Base-by-base conservation (phyloP, 2,797 vertebrate species). In the Pelobates cultripes region DNA sequence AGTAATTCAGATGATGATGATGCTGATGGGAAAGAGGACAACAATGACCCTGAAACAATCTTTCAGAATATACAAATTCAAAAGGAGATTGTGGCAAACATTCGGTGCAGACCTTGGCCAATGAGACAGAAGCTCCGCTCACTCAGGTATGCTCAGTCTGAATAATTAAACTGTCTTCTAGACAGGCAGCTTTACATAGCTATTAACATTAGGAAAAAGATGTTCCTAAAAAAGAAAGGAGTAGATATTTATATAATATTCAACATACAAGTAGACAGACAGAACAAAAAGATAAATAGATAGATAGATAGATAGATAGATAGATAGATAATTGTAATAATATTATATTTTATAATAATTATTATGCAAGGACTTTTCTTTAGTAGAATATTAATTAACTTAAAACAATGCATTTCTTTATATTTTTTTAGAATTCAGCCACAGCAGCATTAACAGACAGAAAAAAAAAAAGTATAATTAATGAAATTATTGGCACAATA, bases 11-110 rank as follows among this genome's bases (percentile, higher is more conserved):
- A 97, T 0, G 91, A 92, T 28, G 96, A 96, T 1, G 94, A 95
- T 43, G 90, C 91, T 0, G 95, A 94, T 44, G 96, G 95, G 71
- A 89, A 93, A 3, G 91, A 92, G 73, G 96, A 97, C 80, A 96
- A 93, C 88, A 96, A 93, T 0, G 96, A 99, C 85, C 97, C 97
- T 0, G 97, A 99, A 87, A 95, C 96, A 81, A 94, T 99, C 90
- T 99, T 99, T 85, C 98, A 99, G 93, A 99, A 97, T 85, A 98
- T 99, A 86, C 98, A 99, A 91, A 93, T 96, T 86, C 97, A 99
- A 92, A 99, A 99, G 85, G 98, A 99, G 82, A 95, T 98, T 43
- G 95, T 99, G 64, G 95, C 97, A 79, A 97, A 96, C 81, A 97
- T 99, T 83, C 93, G 95, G 80, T 94, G 95, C 86, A 90, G 96